phyloP scores from a whole-genome alignment of 2,797 vertebrate genomes.

The Lagocephalus sceleratus region DNA sequence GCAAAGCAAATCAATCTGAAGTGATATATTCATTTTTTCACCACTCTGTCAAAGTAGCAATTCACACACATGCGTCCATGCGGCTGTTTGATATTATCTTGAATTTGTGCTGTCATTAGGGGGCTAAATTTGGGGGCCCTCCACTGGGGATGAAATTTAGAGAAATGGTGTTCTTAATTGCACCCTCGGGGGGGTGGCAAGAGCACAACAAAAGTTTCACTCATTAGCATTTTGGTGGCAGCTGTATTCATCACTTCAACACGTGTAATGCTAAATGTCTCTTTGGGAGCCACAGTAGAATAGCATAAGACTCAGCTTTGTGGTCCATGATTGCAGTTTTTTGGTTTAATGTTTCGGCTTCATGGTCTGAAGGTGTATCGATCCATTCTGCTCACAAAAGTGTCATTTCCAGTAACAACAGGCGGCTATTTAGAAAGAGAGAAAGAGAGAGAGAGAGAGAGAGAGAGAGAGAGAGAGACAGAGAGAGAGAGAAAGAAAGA shows the following conservation, averaged over 20 bases:
- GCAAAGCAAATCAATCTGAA: neutral
- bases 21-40: neutral
- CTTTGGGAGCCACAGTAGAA: neutral
- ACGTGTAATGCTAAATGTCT: neutral
- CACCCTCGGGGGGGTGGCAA: constrained; percentile 5
- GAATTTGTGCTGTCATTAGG: constrained; percentile 15
- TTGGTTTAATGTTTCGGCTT: constrained; percentile 3
- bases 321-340: constrained; percentile 1
- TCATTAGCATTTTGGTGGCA: constrained; percentile 3
- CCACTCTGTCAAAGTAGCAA: constrained; percentile 1
- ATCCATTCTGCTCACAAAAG: constrained; percentile 1
- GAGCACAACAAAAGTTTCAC: constrained; percentile 7
- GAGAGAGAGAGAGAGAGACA: no score
- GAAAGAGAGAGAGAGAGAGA: neutral
- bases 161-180: constrained; percentile 7
- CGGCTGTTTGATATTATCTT: constrained; percentile 20
- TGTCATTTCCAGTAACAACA: neutral
- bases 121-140: constrained; percentile 21
- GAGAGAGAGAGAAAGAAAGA: no score
- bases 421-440: neutral
- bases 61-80: constrained; percentile 1
- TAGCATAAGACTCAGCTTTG: constrained; percentile 1
- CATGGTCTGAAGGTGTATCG: neutral
- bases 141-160: constrained; percentile 5
- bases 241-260: constrained; percentile 2